Percentiles rank a stretch among this genome's conserved stretches.
Conservation (phyloP, 2,113 vertebrate genomes). For the Lipotes vexillifer region DNA sequence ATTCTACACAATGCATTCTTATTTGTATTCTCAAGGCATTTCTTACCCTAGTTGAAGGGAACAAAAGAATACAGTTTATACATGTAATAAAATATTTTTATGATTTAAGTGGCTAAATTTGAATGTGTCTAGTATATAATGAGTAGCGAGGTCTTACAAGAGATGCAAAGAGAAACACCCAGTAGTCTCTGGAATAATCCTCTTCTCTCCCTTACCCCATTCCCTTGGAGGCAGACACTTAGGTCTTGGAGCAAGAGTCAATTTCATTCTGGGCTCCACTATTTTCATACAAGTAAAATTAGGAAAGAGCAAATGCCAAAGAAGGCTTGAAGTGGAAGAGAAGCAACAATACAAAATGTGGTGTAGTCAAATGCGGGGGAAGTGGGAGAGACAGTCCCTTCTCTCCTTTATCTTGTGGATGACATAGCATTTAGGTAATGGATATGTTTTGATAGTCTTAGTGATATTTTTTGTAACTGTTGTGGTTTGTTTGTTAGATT, state of each 20-base stretch:
- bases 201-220: background rate
- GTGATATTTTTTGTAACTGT: background rate
- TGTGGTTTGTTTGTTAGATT: background rate
- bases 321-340: background rate
- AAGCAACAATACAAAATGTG: background rate
- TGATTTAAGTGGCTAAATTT: background rate
- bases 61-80: background rate
- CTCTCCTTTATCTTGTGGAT: background rate
- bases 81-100: background rate
- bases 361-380: background rate
- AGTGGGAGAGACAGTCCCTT: background rate
- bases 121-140: background rate
- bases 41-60: background rate
- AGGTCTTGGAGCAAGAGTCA: background rate
- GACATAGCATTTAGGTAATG: background rate
- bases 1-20: slow-evolving; percentile 1
- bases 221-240: background rate
- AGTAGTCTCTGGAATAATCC: background rate
- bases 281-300: background rate
- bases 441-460: background rate
- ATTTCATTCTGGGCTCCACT: background rate
- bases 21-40: background rate
- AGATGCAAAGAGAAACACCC: background rate
- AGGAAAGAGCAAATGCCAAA: background rate
- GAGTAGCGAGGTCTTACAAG: background rate